These are phyloP conservation scores for Gymnoscopelus braueri DNA, from an alignment of 2,797 vertebrate species.

Conservation along the genomic window DNA sequence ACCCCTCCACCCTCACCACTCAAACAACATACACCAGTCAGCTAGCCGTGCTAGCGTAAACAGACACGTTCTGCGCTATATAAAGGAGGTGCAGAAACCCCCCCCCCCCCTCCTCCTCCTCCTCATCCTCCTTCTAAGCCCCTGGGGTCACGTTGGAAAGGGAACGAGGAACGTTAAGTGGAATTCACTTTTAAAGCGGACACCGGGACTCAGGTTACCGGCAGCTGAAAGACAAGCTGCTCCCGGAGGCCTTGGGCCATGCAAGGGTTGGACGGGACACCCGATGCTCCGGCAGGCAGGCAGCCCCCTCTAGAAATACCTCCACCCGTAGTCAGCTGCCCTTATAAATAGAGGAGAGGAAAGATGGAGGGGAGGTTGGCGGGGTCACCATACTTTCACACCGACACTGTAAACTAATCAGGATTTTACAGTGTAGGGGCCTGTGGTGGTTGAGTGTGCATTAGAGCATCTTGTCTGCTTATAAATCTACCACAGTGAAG, in stretches of 20 bases:
- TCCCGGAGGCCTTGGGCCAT: conserved; percentile 50
- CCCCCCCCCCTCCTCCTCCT: too few species aligned
- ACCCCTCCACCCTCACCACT: conserved; percentile 45
- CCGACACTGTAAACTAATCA: too few species aligned
- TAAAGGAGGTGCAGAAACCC: conserved; percentile 66
- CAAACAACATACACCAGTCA: conserved; percentile 49
- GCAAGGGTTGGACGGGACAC: conserved; percentile 53
- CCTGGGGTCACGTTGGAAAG: conserved; percentile 70
- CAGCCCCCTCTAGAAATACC: conserved; percentile 72
- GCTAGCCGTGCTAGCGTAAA: conserved; percentile 58
- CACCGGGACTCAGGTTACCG: conserved; percentile 77
- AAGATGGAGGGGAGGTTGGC: not conserved
- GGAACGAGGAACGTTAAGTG: conserved; percentile 81
- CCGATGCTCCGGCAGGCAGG: conserved; percentile 22
- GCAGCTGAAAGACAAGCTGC: conserved; percentile 71
- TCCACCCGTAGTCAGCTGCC: conserved; percentile 51
- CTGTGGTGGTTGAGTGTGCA: too few species aligned
- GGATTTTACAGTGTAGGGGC: too few species aligned
- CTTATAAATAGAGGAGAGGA: conserved; percentile 55
- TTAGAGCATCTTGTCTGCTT: too few species aligned
- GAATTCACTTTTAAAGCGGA: conserved; percentile 84
- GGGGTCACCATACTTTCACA: not conserved
- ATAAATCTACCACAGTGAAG: too few species aligned
- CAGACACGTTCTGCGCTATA: conserved; percentile 77
- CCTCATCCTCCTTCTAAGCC: conserved; percentile 46